A percentile compares a stretch with the other conserved stretches of the same genome.
Evolutionary conservation across 2,888 invertebrate genomes (phyloP).

Genomic region (Pseudococcus jackbeardsleyi): DNA sequence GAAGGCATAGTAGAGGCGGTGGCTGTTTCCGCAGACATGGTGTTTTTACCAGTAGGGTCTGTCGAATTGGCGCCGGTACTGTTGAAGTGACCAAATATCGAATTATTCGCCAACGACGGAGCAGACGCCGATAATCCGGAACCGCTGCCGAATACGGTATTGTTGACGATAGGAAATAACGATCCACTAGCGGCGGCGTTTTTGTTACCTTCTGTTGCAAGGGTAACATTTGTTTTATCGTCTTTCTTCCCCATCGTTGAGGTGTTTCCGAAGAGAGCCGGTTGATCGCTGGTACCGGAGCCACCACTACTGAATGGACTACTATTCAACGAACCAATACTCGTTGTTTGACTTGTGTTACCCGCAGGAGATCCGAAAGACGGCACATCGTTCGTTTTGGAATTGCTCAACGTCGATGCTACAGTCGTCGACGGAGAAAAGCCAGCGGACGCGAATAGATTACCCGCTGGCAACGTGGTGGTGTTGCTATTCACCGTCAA

Average conservation of each 20-base stretch:
- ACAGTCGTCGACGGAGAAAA: background rate
- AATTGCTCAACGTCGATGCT: background rate
- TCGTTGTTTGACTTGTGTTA: background rate
- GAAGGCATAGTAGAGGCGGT: background rate
- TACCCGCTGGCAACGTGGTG: background rate
- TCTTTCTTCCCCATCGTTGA: background rate
- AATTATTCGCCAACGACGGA: background rate
- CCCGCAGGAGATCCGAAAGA: background rate
- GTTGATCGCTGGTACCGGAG: background rate
- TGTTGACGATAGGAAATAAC: background rate
- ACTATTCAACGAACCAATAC: background rate
- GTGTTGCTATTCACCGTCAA: background rate
- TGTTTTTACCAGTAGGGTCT: background rate
- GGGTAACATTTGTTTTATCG: background rate
- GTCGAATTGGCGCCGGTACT: background rate
- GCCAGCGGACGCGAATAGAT: background rate
- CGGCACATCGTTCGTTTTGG: background rate
- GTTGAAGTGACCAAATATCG: conserved; percentile 7
- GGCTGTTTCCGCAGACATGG: background rate
- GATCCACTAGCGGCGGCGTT: background rate
- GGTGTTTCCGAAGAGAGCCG: background rate
- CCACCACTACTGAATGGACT: background rate
- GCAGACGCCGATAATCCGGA: background rate
- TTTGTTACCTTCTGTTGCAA: background rate
- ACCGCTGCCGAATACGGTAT: conserved; percentile 10